Conservation (phyloP, 2,113 vertebrate species). For the Castor canadensis region DNA sequence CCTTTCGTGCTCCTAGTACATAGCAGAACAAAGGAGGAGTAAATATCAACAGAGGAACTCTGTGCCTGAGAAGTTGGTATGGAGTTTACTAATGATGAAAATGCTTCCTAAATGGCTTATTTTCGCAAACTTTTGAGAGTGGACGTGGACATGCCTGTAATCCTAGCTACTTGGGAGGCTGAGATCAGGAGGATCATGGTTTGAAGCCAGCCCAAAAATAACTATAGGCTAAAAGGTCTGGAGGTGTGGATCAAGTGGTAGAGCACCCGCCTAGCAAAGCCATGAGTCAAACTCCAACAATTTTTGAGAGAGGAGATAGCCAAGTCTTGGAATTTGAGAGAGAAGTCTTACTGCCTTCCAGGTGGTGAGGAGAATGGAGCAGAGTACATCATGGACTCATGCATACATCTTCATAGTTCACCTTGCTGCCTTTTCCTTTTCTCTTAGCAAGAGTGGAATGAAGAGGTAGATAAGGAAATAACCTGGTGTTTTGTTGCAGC, state of each 20-base stretch:
- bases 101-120: neutral
- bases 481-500: neutral
- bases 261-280: too few species aligned
- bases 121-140: neutral
- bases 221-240: too few species aligned
- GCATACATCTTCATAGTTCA: rapidly evolving
- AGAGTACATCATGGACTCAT: neutral
- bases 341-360: too few species aligned
- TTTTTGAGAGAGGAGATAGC: neutral
- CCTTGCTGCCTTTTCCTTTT: neutral
- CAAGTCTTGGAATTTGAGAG: neutral
- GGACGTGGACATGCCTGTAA: too few species aligned
- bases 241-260: too few species aligned
- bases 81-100: neutral
- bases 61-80: neutral
- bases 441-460: neutral
- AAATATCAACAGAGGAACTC: neutral
- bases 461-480: neutral
- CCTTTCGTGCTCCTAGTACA: neutral
- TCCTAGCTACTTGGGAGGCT: too few species aligned
- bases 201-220: too few species aligned
- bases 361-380: neutral
- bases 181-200: too few species aligned
- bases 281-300: too few species aligned
- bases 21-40: neutral